phyloP scores from a whole-genome alignment of 2,888 invertebrate species.

The Acronicta aceris region DNA sequence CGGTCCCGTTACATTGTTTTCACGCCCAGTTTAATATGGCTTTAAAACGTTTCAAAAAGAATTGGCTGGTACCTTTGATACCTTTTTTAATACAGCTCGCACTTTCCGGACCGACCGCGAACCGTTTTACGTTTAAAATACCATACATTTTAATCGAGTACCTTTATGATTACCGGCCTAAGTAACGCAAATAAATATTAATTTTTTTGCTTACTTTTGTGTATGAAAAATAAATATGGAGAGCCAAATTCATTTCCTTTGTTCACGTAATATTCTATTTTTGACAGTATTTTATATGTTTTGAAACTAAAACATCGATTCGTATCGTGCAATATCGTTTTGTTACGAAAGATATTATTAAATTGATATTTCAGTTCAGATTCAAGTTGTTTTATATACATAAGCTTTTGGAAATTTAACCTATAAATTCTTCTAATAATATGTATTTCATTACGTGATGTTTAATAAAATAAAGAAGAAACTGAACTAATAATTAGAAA shows the following conservation, averaged over 20 bases:
- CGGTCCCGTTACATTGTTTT: conserved; percentile 53
- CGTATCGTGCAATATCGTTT: conserved; percentile 8
- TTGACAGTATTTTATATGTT: conserved; percentile 54
- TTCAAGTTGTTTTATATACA: background rate
- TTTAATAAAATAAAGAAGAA: no score
- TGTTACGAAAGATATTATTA: conserved; percentile 20
- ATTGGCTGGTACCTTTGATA: conserved; percentile 40
- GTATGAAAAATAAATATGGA: conserved; percentile 45
- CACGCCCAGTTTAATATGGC: conserved; percentile 56
- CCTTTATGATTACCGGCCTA: conserved; percentile 50
- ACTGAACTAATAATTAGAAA: no score
- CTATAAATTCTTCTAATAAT: background rate
- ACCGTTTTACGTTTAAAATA: conserved; percentile 40
- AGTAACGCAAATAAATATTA: conserved; percentile 62
- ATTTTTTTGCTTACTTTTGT: conserved; percentile 53
- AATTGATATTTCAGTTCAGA: background rate
- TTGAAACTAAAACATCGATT: conserved; percentile 21
- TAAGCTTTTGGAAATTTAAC: background rate
- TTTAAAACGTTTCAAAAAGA: conserved; percentile 49
- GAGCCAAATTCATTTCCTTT: conserved; percentile 59
- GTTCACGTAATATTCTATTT: conserved; percentile 58
- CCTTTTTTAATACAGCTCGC: conserved; percentile 43
- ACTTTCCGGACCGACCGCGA: conserved; percentile 33
- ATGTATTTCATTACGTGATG: no score
- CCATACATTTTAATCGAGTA: conserved; percentile 55